Evolutionary conservation across 2,113 vertebrate species (phyloP).

Genomic region (Ctenodactylus gundi): DNA sequence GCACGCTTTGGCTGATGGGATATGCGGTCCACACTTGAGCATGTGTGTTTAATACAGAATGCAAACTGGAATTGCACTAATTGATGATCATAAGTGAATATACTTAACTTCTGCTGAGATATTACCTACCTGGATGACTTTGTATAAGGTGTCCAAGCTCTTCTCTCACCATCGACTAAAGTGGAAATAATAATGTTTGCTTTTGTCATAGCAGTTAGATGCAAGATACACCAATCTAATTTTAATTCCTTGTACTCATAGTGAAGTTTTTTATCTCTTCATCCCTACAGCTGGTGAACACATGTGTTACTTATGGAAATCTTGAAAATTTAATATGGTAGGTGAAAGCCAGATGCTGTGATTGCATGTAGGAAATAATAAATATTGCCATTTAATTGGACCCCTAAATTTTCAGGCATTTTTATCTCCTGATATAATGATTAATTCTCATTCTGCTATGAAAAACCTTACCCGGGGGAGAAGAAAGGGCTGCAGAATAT

Average conservation of each 20-base stretch:
- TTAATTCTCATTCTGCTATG: background rate
- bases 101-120: background rate
- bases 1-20: background rate
- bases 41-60: background rate
- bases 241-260: background rate
- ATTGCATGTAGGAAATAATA: background rate
- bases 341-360: background rate
- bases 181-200: accelerated
- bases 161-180: background rate
- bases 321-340: background rate
- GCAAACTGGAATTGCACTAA: background rate
- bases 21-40: too few species aligned
- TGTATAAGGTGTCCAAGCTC: background rate
- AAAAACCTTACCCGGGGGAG: background rate
- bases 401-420: background rate
- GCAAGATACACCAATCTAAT: background rate
- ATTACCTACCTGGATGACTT: background rate
- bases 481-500: background rate
- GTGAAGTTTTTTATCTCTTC: background rate
- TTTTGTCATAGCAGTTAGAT: background rate
- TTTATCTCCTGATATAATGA: background rate
- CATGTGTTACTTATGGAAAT: background rate
- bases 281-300: background rate
- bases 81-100: background rate
- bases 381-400: background rate